phyloP scores from a whole-genome alignment of 2,113 vertebrate species.

The Ailuropoda melanoleuca region DNA sequence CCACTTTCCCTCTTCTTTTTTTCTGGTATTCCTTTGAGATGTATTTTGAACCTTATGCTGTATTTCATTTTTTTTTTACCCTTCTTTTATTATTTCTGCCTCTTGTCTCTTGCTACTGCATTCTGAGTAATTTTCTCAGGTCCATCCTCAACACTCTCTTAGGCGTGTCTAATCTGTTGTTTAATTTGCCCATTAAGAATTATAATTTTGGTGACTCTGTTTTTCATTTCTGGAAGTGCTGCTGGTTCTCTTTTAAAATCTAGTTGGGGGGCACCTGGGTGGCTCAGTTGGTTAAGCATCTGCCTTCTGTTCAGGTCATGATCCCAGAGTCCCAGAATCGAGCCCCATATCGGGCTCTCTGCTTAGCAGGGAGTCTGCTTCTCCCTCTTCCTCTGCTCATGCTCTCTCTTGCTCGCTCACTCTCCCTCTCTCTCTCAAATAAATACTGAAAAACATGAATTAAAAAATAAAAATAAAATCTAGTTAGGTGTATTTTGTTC shows the following conservation, averaged over 20 bases:
- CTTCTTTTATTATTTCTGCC: background rate
- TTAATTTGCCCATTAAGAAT: background rate
- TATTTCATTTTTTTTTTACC: background rate
- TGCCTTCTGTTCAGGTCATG: background rate
- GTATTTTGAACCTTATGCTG: background rate
- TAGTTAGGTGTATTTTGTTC: background rate
- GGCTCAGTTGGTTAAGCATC: background rate
- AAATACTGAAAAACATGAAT: too few species aligned
- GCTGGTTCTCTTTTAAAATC: background rate
- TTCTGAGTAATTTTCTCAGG: background rate
- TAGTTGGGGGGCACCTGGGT: background rate
- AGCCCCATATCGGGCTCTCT: background rate
- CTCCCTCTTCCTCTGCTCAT: background rate
- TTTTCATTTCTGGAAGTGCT: background rate
- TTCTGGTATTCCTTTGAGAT: background rate
- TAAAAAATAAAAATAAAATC: too few species aligned
- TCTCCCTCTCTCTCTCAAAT: background rate
- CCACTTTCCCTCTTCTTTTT: background rate
- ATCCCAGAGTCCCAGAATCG: background rate
- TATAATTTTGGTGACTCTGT: background rate
- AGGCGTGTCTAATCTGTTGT: background rate
- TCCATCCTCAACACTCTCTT: background rate
- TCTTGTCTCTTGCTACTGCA: background rate
- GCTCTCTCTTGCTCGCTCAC: background rate
- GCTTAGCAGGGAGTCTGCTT: background rate